Conservation (phyloP, 2,888 invertebrate genomes). For the Ichneumon xanthorius region DNA sequence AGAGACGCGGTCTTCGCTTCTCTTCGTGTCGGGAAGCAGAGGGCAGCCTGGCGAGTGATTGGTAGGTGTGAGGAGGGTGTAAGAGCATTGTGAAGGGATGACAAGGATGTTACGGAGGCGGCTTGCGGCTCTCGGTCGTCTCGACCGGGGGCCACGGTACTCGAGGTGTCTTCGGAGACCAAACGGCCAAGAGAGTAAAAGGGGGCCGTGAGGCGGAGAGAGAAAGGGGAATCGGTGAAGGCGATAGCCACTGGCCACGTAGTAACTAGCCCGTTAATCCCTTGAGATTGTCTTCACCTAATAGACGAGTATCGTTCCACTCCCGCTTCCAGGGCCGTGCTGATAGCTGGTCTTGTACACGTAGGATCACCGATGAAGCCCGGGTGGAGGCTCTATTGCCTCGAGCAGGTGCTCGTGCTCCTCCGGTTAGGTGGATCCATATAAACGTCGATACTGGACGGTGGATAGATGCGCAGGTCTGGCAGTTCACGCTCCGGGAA, state of each 20-base stretch:
- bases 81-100: constrained; percentile 32
- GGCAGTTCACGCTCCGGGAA: background rate
- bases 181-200: constrained; percentile 21
- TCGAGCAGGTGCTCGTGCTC: constrained; percentile 14
- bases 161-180: constrained; percentile 44
- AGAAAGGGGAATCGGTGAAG: constrained; percentile 3
- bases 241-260: constrained; percentile 31
- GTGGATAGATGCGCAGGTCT: background rate
- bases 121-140: constrained; percentile 45
- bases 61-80: constrained; percentile 13
- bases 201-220: background rate
- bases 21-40: background rate
- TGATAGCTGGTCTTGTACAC: constrained; percentile 53
- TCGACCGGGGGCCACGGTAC: constrained; percentile 4
- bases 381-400: constrained; percentile 19
- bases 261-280: constrained; percentile 63
- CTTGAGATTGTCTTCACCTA: constrained; percentile 63
- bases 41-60: constrained; percentile 31
- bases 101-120: constrained; percentile 49
- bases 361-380: constrained; percentile 51
- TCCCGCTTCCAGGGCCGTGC: constrained; percentile 52
- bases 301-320: constrained; percentile 60
- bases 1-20: constrained; percentile 20
- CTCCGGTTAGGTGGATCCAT: background rate
- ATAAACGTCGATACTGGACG: constrained; percentile 19